Conservation (phyloP, 2,888 invertebrate species). For the Lepetodrilus schrolli region DNA sequence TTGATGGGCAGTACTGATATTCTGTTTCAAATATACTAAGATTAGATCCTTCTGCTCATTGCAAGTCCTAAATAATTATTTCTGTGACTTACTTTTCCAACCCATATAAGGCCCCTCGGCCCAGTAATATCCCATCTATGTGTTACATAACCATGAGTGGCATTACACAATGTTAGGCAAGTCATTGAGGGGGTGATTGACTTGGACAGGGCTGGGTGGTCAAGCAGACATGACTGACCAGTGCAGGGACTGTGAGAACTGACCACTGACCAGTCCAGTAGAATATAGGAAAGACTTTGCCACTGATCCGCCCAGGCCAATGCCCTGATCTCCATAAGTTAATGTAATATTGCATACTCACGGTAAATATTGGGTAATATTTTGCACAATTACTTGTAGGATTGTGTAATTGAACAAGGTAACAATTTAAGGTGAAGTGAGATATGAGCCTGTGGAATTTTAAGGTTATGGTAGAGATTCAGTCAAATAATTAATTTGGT, state of each 20-base stretch:
- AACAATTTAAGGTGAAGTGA: background rate
- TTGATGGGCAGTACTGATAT: too few species aligned
- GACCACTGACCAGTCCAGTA: too few species aligned
- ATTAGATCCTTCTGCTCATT: background rate
- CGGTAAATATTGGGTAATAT: background rate
- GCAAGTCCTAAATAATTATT: background rate
- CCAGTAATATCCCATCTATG: background rate
- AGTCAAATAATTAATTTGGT: too few species aligned
- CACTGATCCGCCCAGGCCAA: background rate
- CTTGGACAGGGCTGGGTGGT: background rate
- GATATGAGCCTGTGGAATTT: background rate
- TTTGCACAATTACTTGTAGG: background rate
- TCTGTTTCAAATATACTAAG: too few species aligned
- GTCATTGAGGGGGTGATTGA: constrained; percentile 19
- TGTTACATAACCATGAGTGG: background rate
- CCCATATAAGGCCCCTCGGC: background rate
- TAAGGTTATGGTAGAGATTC: too few species aligned
- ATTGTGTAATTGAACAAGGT: background rate
- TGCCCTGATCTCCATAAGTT: background rate
- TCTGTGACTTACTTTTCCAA: background rate
- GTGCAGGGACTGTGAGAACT: background rate
- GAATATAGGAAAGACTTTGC: background rate
- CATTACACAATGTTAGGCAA: background rate
- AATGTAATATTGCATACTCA: background rate
- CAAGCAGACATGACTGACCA: background rate